A percentile compares a stretch with the other conserved stretches of the same genome.
Evolutionary conservation across 2,797 vertebrate species (phyloP).

Genomic region (Poliocrania exsul): DNA sequence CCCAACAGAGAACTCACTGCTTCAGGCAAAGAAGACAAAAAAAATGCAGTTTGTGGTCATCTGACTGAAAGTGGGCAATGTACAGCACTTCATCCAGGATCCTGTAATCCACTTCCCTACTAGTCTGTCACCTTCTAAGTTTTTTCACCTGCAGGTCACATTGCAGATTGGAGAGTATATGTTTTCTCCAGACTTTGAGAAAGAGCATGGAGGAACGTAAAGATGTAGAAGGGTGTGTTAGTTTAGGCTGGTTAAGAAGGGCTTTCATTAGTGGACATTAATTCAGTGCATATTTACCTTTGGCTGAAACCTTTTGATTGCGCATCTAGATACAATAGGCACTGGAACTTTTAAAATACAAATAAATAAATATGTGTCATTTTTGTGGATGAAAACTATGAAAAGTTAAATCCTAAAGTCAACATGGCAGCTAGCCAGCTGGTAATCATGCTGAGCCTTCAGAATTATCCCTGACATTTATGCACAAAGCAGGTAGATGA

Average conservation of each 20-base stretch:
- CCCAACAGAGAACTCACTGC: not conserved
- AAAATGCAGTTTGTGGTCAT: not conserved
- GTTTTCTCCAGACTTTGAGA: not conserved
- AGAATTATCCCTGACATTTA: constrained; percentile 21
- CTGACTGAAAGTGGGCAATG: not conserved
- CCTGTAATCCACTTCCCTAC: not conserved
- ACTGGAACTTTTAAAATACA: not conserved
- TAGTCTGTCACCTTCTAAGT: not conserved
- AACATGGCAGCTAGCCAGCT: not conserved
- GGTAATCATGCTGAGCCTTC: not conserved
- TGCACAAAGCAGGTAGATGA: not conserved
- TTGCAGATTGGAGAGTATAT: not conserved
- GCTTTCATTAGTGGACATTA: not conserved
- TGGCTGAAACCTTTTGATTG: constrained; percentile 3
- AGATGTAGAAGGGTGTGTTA: not conserved
- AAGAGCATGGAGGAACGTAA: not conserved
- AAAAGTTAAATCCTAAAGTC: constrained; percentile 47
- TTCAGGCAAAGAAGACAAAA: not conserved
- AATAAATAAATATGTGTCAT: not conserved
- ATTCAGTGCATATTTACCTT: not conserved
- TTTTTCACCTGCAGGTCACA: not conserved
- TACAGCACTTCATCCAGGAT: not conserved
- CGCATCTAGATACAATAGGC: not conserved
- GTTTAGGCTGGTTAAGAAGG: not conserved
- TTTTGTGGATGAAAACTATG: not conserved